Percentiles rank a stretch among this genome's conserved stretches.
phyloP scores from a whole-genome alignment of 2,888 invertebrate genomes.

The Drosophila anceps region DNA sequence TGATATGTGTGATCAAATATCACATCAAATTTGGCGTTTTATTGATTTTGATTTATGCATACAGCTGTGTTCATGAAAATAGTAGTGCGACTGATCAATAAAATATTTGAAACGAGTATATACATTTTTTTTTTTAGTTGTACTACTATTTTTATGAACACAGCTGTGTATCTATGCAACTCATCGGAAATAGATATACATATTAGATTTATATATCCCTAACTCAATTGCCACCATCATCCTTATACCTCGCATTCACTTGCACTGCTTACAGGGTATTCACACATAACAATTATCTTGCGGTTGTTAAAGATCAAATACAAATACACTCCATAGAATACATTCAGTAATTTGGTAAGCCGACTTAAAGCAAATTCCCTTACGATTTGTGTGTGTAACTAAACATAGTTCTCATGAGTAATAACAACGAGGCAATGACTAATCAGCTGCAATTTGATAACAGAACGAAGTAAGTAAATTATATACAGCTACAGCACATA shows the following conservation, averaged over 20 bases:
- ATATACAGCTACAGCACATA: not conserved
- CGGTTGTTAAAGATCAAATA: slow-evolving; percentile 8
- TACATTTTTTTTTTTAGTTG: no score
- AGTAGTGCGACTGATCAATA: no score
- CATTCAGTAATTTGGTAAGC: not conserved
- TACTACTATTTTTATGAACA: no score
- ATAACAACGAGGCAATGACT: not conserved
- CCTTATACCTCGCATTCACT: no score
- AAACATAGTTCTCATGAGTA: not conserved
- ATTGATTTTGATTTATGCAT: no score
- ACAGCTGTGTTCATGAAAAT: no score
- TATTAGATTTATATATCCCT: no score
- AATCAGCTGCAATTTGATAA: not conserved
- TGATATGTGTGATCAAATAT: no score
- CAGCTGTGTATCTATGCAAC: no score
- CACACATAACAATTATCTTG: not conserved
- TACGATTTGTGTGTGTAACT: not conserved
- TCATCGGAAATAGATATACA: no score
- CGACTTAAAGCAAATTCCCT: not conserved
- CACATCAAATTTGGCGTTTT: no score
- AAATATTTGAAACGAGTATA: no score
- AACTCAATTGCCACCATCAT: not conserved
- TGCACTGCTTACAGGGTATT: not conserved
- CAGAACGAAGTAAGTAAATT: not conserved
- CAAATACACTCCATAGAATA: not conserved